Percentiles rank a stretch among this genome's conserved stretches.
Evolutionary conservation across 2,888 invertebrate genomes (phyloP).

Genomic region (Trichopria drosophilae): DNA sequence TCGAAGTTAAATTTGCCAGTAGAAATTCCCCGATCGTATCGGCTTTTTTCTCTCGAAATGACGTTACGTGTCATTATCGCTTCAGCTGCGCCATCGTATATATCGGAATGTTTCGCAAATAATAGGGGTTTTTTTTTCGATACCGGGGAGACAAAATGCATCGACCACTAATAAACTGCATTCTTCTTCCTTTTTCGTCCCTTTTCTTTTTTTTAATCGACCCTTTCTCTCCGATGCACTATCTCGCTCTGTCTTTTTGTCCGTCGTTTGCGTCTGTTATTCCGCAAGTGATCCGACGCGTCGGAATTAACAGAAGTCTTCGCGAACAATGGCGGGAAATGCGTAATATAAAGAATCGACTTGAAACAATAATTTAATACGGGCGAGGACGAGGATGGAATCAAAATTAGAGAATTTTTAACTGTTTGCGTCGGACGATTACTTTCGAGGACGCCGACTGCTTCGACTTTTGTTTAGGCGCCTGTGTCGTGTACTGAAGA

Average conservation of each 20-base stretch:
- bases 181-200: constrained; percentile 29
- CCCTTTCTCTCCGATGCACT: constrained; percentile 26
- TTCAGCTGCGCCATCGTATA: too few relatives aligned
- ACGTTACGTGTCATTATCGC: too few relatives aligned
- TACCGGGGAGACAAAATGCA: constrained; percentile 26
- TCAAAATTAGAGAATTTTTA: constrained; percentile 30
- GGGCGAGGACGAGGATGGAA: constrained; percentile 24
- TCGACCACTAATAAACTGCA: constrained; percentile 29
- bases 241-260: constrained; percentile 23
- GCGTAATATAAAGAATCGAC: constrained; percentile 28
- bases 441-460: too few relatives aligned
- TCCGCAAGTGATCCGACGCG: too few relatives aligned
- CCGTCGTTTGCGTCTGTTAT: constrained; percentile 40
- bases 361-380: constrained; percentile 27
- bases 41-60: too few relatives aligned
- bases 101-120: constrained; percentile 29
- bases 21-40: too few relatives aligned
- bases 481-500: too few relatives aligned
- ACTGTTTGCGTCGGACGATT: too few relatives aligned
- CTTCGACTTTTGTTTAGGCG: too few relatives aligned
- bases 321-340: constrained; percentile 35
- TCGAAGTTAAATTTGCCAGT: too few relatives aligned
- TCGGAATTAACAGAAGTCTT: too few relatives aligned
- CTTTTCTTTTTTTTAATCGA: constrained; percentile 3
- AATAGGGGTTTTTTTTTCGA: constrained; percentile 19